Percentiles rank a stretch among this genome's conserved stretches.
Conservation (phyloP, 2,797 vertebrate genomes). For the Sparus aurata region DNA sequence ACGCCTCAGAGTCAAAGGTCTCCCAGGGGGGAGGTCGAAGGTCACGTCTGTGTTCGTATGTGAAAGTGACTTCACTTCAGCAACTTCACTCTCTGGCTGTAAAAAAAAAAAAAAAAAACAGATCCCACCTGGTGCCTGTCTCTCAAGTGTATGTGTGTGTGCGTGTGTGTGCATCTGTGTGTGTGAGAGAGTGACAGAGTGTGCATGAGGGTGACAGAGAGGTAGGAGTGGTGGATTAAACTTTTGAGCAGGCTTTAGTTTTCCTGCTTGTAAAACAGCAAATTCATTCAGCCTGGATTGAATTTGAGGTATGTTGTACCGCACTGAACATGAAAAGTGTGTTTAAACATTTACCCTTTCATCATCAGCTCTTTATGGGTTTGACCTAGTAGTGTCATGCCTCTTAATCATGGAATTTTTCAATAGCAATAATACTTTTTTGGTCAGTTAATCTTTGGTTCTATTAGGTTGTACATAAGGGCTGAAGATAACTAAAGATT, state of each 20-base stretch:
- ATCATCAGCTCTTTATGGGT: background rate
- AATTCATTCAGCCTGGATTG: background rate
- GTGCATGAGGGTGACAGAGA: too few species aligned
- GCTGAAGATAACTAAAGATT: too few species aligned
- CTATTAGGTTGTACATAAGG: too few species aligned
- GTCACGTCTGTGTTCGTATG: conserved; percentile 44
- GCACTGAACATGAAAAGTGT: background rate
- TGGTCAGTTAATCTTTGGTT: too few species aligned
- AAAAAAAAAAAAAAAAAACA: conserved; percentile 16
- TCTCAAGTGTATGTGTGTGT: background rate
- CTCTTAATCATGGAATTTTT: background rate
- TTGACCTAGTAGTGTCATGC: conserved; percentile 10
- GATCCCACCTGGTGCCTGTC: conserved; percentile 47
- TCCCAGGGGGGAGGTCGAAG: conserved; percentile 35
- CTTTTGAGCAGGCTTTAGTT: background rate
- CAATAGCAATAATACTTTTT: too few species aligned
- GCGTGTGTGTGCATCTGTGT: conserved; percentile 1
- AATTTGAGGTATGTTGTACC: background rate
- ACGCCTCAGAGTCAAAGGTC: conserved; percentile 52
- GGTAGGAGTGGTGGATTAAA: background rate
- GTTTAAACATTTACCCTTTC: background rate
- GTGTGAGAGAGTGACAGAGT: background rate
- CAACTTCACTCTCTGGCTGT: conserved; percentile 24
- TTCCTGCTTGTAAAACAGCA: conserved; percentile 2
- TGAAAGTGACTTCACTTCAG: conserved; percentile 41